Evolutionary conservation across 2,113 vertebrate genomes (phyloP).

Genomic region (Xyrauchen texanus): DNA sequence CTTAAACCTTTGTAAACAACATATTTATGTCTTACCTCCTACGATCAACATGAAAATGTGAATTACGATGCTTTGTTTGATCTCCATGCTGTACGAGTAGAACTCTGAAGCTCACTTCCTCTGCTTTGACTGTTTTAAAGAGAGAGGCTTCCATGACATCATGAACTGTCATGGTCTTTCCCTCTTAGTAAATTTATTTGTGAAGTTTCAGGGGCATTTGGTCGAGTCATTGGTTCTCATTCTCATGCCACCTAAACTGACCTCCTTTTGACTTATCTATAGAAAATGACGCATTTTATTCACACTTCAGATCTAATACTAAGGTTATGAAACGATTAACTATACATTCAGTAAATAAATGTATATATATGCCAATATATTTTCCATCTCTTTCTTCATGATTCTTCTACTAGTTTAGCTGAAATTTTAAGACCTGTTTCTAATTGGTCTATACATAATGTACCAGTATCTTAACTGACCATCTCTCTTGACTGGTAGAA

Average conservation of each 20-base stretch:
- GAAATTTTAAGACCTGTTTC: too few species aligned
- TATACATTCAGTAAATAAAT: too few species aligned
- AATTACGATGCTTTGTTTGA: conserved; percentile 60
- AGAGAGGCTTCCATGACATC: conserved; percentile 72
- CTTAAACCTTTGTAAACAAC: neutral
- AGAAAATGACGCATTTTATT: neutral
- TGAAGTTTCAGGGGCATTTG: conserved; percentile 42
- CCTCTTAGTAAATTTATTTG: conserved; percentile 38
- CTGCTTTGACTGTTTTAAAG: conserved; percentile 56
- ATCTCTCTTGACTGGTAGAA: too few species aligned
- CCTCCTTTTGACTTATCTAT: conserved; percentile 18
- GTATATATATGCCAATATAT: too few species aligned
- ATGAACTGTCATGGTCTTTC: conserved; percentile 73
- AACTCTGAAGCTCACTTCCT: conserved; percentile 65
- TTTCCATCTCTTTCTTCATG: too few species aligned
- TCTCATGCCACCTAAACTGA: neutral
- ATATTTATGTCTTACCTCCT: conserved; percentile 62
- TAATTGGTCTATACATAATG: too few species aligned
- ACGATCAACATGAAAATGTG: conserved; percentile 56
- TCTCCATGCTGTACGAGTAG: conserved; percentile 46
- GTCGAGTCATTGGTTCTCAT: conserved; percentile 11
- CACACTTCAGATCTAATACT: neutral
- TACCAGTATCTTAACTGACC: too few species aligned
- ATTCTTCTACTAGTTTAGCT: too few species aligned
- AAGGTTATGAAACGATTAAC: too few species aligned